Percentiles rank a stretch among this genome's conserved stretches.
Evolutionary conservation across 2,888 invertebrate genomes (phyloP).

Genomic region (Caenorhabditis sp.): DNA sequence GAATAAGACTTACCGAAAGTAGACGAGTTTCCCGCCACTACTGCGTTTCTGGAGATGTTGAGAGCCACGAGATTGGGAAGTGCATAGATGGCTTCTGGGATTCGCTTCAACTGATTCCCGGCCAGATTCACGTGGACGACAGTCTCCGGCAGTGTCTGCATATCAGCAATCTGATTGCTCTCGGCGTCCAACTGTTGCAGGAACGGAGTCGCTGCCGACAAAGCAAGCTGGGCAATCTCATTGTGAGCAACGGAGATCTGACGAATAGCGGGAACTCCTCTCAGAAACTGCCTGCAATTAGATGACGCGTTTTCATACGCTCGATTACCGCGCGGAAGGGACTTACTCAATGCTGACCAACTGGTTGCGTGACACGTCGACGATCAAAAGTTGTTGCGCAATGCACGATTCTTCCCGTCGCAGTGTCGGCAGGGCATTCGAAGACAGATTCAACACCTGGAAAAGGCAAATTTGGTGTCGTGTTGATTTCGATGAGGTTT

Average conservation of each 20-base stretch:
- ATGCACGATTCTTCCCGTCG: conserved; percentile 66
- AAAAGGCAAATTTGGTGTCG: neutral
- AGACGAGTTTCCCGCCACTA: conserved; percentile 63
- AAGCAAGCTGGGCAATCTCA: conserved; percentile 58
- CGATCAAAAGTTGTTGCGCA: conserved; percentile 77
- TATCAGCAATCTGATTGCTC: conserved; percentile 48
- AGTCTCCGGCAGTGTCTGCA: conserved; percentile 60
- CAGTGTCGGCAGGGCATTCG: conserved; percentile 68
- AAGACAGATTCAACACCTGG: conserved; percentile 78
- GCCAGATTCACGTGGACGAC: conserved; percentile 77
- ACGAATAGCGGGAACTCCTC: conserved; percentile 65
- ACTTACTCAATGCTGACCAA: conserved; percentile 68
- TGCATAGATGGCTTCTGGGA: conserved; percentile 73
- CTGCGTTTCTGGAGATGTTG: conserved; percentile 74
- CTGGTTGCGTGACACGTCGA: conserved; percentile 76
- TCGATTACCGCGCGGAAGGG: conserved; percentile 10
- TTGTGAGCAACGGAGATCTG: conserved; percentile 74
- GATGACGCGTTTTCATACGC: neutral
- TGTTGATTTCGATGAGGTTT: neutral
- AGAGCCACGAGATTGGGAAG: conserved; percentile 73
- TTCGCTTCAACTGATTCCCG: conserved; percentile 66
- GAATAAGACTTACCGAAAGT: conserved; percentile 42
- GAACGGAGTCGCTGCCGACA: conserved; percentile 61
- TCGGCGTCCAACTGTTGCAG: conserved; percentile 75
- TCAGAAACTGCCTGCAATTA: conserved; percentile 62